A percentile compares a stretch with the other conserved stretches of the same genome.
Evolutionary conservation across 2,797 vertebrate genomes (phyloP).

Genomic region (Centroberyx gerrardi): DNA sequence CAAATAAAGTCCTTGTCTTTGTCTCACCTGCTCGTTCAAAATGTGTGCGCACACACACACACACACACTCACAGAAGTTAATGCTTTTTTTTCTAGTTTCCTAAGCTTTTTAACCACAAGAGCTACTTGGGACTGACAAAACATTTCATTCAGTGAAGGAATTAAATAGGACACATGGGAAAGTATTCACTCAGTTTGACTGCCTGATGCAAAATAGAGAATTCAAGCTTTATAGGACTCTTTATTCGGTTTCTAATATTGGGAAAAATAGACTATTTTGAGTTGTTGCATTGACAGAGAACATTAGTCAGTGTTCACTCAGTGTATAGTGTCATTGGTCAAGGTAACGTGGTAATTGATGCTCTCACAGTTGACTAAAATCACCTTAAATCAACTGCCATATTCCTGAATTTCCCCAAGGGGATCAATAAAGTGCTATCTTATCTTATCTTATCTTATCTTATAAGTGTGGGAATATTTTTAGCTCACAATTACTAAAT

Average conservation of each 20-base stretch:
- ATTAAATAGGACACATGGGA: too few species aligned
- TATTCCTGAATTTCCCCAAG: too few species aligned
- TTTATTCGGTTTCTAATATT: too few species aligned
- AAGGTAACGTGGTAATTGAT: neutral
- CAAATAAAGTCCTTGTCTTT: constrained; percentile 4
- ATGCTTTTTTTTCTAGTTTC: too few species aligned
- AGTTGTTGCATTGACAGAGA: neutral
- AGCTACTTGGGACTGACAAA: too few species aligned
- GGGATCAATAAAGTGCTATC: too few species aligned
- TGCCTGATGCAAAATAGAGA: too few species aligned
- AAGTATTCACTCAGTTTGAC: too few species aligned
- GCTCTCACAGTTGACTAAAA: neutral
- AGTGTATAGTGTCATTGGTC: neutral
- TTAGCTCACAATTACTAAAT: neutral
- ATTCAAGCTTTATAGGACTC: too few species aligned
- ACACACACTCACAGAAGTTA: neutral
- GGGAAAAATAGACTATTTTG: neutral
- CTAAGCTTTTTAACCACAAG: too few species aligned
- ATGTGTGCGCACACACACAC: neutral
- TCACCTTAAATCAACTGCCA: neutral
- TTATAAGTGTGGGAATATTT: neutral
- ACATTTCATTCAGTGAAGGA: too few species aligned
- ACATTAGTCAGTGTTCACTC: neutral
- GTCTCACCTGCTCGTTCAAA: neutral
- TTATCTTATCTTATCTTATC: too few species aligned